phyloP scores from a whole-genome alignment of 2,888 invertebrate genomes.

The Agrotis segetum region DNA sequence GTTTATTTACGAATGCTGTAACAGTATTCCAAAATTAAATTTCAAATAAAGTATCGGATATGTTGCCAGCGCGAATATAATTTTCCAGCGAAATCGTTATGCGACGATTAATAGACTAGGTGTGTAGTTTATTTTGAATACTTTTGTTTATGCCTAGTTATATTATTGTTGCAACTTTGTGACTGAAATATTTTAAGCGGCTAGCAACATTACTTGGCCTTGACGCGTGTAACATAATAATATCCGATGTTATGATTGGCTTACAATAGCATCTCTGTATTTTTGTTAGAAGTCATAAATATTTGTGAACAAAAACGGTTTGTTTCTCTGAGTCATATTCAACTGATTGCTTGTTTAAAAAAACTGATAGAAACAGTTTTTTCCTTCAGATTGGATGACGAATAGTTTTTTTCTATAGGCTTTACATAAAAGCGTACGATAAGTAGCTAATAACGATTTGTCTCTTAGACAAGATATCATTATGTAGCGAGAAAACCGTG shows the following conservation, averaged over 20 bases:
- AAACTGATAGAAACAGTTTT: conserved; percentile 34
- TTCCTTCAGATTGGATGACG: conserved; percentile 16
- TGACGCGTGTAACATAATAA: conserved; percentile 53
- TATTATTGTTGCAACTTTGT: conserved; percentile 34
- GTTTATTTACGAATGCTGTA: conserved; percentile 44
- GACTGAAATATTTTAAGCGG: conserved; percentile 43
- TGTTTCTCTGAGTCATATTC: conserved; percentile 55
- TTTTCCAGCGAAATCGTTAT: conserved; percentile 38
- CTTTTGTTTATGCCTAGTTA: conserved; percentile 25
- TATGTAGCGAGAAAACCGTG: conserved; percentile 11
- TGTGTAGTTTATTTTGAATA: conserved; percentile 43
- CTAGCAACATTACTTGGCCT: conserved; percentile 56
- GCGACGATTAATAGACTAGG: conserved; percentile 30
- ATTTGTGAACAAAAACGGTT: conserved; percentile 53
- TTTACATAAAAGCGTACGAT: conserved; percentile 14
- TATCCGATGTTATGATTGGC: conserved; percentile 58
- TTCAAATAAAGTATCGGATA: conserved; percentile 44
- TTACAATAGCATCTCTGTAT: conserved; percentile 58
- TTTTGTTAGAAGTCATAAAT: conserved; percentile 51
- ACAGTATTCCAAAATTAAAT: conserved; percentile 54
- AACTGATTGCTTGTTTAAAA: conserved; percentile 36
- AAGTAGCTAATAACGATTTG: conserved; percentile 37
- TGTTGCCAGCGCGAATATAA: conserved; percentile 51
- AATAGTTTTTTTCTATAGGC: conserved; percentile 30
- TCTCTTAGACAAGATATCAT: conserved; percentile 26